Evolutionary conservation across 2,888 invertebrate genomes (phyloP), one percentile per base, ranked within the genome.

Genomic region (Aphidius colemani): DNA sequence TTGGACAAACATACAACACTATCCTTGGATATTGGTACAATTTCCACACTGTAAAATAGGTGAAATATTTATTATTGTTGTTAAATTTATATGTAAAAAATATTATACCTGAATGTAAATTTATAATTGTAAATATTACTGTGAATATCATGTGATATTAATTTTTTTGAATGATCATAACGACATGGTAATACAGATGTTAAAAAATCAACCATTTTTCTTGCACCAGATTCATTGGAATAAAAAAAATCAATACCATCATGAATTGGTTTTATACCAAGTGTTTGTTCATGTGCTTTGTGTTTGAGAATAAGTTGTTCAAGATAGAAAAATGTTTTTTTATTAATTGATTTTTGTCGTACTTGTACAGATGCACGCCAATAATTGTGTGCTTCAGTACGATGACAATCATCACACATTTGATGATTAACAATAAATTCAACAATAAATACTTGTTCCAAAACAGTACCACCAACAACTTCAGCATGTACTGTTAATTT

Each of bases 51-150:
- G 74, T 78, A 86, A 65, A 65, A 66, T 11, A 39, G 68, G 71
- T 74, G 59, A 60, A 45, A 30, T 30, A 53, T 61, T 2, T 6
- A 5, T 9, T 9, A 53, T 40, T 18, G 11, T 7, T 30, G 5
- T 30, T 30, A 4, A 0, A 3, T 3, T 30, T 9, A 10, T 30
- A 39, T 67, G 9, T 46, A 60, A 50, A 13, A 13, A 13, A 53
- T 2, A 46, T 61, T 55, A 67, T 75, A 84, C 84, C 84, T 82
- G 83, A 88, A 94, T 7, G 96, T 94, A 79, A 93, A 94, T 83
- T 99, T 99, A 84, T 97, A 98, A 82, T 98, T 98, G 83, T 93
- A 98, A 10, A 90, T 88, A 79, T 99, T 99, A 81, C 94, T 98
- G 83, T 96, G 96, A 63, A 95, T 93, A 83, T 99, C 99, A 77